A percentile compares a stretch with the other conserved stretches of the same genome.
Conservation (phyloP, 2,888 invertebrate species). For the Lobophora halterata region DNA sequence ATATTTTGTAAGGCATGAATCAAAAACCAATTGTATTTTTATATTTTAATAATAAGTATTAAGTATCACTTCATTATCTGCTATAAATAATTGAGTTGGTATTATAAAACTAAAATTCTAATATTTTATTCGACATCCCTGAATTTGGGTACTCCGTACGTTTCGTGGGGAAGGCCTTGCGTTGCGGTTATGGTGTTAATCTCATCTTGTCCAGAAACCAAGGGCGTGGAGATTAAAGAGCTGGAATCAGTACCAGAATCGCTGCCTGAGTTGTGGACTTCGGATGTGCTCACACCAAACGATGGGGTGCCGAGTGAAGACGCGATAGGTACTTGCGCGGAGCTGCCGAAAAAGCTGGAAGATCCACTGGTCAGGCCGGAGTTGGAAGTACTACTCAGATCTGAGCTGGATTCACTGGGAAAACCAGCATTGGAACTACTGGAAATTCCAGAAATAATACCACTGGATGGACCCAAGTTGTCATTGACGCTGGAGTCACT, state of each 20-base stretch:
- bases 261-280: not conserved
- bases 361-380: conserved; percentile 8
- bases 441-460: conserved; percentile 1
- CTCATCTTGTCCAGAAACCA: conserved; percentile 38
- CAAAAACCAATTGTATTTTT: too few relatives aligned
- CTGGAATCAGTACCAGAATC: conserved; percentile 10
- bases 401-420: conserved; percentile 1
- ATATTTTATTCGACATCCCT: conserved; percentile 39
- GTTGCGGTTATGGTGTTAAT: conserved; percentile 54
- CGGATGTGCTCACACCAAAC: conserved; percentile 6
- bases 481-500: conserved; percentile 1
- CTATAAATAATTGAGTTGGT: conserved; percentile 6
- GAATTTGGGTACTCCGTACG: conserved; percentile 67
- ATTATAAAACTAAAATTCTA: conserved; percentile 13
- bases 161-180: conserved; percentile 69
- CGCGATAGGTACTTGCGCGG: conserved; percentile 7
- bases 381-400: not conserved
- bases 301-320: conserved; percentile 9
- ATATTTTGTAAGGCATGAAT: too few relatives aligned
- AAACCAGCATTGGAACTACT: conserved; percentile 11
- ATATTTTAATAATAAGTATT: too few relatives aligned
- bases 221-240: conserved; percentile 31
- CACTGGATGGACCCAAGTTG: conserved; percentile 1
- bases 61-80: conserved; percentile 6
- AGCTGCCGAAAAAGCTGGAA: conserved; percentile 13